A percentile compares a stretch with the other conserved stretches of the same genome.
phyloP scores from a whole-genome alignment of 2,113 vertebrate species.

The Grammomys surdaster region DNA sequence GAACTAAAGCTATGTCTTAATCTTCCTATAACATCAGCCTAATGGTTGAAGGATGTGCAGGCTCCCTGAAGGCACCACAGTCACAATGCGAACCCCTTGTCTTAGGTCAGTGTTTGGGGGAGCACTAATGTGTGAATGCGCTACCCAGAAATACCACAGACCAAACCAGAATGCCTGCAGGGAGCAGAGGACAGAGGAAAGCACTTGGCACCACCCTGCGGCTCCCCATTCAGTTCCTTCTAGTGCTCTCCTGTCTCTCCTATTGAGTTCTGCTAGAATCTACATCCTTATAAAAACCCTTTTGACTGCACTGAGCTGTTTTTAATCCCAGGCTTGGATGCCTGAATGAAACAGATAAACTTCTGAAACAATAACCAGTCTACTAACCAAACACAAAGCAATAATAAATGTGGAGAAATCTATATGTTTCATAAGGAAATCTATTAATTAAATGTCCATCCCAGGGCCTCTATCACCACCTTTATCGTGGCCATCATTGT shows the following conservation, averaged over 20 bases:
- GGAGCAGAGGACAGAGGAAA: background rate
- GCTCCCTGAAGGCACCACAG: background rate
- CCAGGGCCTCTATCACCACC: background rate
- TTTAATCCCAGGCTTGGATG: background rate
- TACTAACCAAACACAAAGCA: background rate
- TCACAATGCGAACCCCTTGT: background rate
- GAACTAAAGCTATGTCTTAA: background rate
- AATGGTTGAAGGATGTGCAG: too few relatives aligned
- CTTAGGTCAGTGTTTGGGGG: background rate
- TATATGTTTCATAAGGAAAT: background rate
- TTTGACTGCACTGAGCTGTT: background rate
- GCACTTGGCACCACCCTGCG: fast-evolving
- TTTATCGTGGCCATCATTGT: background rate
- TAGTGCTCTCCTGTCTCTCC: background rate
- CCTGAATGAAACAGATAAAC: background rate
- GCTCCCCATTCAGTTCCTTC: too few relatives aligned
- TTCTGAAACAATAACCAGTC: background rate
- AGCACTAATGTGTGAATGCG: background rate
- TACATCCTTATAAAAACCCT: background rate
- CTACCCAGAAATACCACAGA: background rate
- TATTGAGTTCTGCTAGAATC: background rate
- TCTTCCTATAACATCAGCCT: background rate
- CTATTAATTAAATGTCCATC: background rate
- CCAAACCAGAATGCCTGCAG: fast-evolving
- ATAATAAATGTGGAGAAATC: background rate